A percentile compares a stretch with the other conserved stretches of the same genome.
Conservation (phyloP, 2,888 invertebrate genomes). For the Campopleginae sp. region DNA sequence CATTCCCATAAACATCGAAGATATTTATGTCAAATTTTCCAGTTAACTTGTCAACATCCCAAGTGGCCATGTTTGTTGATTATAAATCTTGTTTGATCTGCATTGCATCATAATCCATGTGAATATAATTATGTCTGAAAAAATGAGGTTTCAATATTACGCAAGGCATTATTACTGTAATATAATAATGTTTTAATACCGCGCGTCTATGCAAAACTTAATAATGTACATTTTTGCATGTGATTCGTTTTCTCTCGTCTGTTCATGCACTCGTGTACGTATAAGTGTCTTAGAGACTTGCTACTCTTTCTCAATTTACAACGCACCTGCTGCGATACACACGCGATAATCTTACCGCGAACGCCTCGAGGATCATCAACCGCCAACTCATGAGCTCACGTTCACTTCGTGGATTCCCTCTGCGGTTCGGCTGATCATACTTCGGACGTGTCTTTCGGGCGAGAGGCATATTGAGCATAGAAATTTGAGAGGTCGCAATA, state of each 20-base stretch:
- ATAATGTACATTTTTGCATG: slow-evolving; percentile 34
- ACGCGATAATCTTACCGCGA: slow-evolving; percentile 30
- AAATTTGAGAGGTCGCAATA: slow-evolving; percentile 34
- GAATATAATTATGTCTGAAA: background rate
- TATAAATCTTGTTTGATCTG: background rate
- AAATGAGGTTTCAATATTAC: slow-evolving; percentile 13
- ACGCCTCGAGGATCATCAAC: slow-evolving; percentile 53
- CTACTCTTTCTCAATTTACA: slow-evolving; percentile 55
- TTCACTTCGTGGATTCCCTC: slow-evolving; percentile 38
- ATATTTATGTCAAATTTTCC: background rate
- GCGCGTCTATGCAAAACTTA: slow-evolving; percentile 20
- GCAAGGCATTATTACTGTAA: slow-evolving; percentile 14
- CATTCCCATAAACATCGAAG: background rate
- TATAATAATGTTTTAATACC: slow-evolving; percentile 32
- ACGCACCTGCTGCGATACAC: slow-evolving; percentile 59
- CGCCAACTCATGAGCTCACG: slow-evolving; percentile 58
- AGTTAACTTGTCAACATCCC: background rate
- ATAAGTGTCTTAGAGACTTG: background rate
- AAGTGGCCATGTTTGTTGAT: background rate
- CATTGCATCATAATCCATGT: slow-evolving; percentile 2
- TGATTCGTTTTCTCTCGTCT: slow-evolving; percentile 4
- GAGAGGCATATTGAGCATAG: slow-evolving; percentile 28
- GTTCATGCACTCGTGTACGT: background rate
- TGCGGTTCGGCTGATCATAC: slow-evolving; percentile 50
- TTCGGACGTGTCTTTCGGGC: slow-evolving; percentile 16